phyloP scores from a whole-genome alignment of 2,888 invertebrate genomes.

The Agonopterix alstromeriana region DNA sequence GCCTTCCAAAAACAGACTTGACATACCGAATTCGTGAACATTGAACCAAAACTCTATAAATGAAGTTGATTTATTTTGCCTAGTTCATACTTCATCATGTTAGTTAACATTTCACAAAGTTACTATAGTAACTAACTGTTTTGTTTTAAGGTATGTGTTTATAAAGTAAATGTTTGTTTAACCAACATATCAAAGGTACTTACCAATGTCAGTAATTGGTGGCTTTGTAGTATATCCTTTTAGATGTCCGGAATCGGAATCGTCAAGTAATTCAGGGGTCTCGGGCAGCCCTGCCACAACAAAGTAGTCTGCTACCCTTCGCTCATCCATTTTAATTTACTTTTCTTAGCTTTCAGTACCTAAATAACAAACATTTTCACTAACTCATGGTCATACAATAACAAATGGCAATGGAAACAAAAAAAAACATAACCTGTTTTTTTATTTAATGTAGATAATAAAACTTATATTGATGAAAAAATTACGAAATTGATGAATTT shows the following conservation, averaged over 20 bases:
- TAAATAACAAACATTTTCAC: constrained; percentile 19
- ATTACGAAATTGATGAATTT: not conserved
- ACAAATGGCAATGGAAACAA: constrained; percentile 5
- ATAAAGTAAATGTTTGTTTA: too few relatives aligned
- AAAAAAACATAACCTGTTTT: constrained; percentile 26
- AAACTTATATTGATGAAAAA: not conserved
- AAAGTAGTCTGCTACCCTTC: constrained; percentile 97
- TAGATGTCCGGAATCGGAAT: constrained; percentile 88
- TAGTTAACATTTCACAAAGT: too few relatives aligned
- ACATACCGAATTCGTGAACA: too few relatives aligned
- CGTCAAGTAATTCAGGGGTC: constrained; percentile 85
- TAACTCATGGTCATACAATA: constrained; percentile 21
- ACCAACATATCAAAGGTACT: constrained; percentile 15
- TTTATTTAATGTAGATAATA: constrained; percentile 1
- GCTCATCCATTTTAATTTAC: constrained; percentile 83
- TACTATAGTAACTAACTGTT: too few relatives aligned
- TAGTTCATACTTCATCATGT: too few relatives aligned
- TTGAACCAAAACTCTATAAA: too few relatives aligned
- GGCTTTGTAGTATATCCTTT: constrained; percentile 89
- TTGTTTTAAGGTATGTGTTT: too few relatives aligned
- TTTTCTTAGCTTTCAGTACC: constrained; percentile 26
- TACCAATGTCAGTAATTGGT: constrained; percentile 96
- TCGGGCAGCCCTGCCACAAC: constrained; percentile 97
- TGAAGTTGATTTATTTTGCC: too few relatives aligned
- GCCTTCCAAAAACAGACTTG: too few relatives aligned